These are phyloP conservation scores for Lates japonicus DNA, from an alignment of 2,797 vertebrate species.

Conservation along the genomic window DNA sequence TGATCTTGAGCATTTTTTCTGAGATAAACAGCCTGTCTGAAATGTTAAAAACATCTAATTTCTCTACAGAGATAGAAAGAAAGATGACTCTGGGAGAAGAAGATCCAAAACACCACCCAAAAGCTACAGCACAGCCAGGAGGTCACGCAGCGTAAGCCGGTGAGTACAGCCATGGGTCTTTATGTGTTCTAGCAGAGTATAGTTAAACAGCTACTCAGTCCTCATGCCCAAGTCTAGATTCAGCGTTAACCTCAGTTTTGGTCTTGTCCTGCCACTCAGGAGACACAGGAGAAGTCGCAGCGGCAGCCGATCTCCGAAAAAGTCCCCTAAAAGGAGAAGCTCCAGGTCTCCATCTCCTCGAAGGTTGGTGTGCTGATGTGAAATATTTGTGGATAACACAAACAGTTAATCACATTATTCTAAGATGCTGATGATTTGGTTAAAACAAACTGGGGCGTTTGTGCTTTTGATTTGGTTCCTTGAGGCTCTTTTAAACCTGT, in stretches of 20 bases:
- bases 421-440: neutral
- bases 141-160: constrained; percentile 95
- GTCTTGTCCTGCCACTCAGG: constrained; percentile 64
- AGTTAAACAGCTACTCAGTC: rapidly evolving
- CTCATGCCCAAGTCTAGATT: neutral
- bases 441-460: neutral
- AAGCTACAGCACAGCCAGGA: constrained; percentile 96
- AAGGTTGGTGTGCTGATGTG: constrained; percentile 84
- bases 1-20: neutral
- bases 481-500: neutral
- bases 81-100: constrained; percentile 93
- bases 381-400: neutral
- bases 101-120: constrained; percentile 97
- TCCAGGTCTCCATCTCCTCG: constrained; percentile 94
- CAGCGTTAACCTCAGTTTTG: neutral
- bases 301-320: constrained; percentile 90
- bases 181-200: neutral
- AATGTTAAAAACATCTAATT: neutral
- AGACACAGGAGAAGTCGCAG: constrained; percentile 91
- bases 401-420: neutral
- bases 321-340: constrained; percentile 92
- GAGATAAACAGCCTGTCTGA: neutral
- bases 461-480: too few species aligned
- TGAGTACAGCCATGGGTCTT: constrained; percentile 66
- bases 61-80: constrained; percentile 92